phyloP scores from a whole-genome alignment of 2,888 invertebrate genomes.

The Tiliacea citrago region DNA sequence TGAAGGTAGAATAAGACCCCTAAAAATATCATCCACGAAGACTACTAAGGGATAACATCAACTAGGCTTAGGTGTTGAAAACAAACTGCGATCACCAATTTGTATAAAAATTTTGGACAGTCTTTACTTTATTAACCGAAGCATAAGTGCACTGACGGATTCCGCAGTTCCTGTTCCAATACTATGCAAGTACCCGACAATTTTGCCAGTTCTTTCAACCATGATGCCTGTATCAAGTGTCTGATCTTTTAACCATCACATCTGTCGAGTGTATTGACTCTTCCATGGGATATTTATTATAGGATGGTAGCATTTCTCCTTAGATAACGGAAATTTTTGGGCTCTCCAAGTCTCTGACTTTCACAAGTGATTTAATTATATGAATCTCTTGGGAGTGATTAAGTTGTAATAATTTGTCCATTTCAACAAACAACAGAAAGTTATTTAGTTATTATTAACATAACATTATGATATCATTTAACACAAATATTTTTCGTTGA shows the following conservation, averaged over 20 bases:
- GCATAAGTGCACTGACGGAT: not conserved
- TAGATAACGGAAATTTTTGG: slow-evolving; percentile 14
- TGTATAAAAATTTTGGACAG: not conserved
- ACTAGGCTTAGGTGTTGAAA: not conserved
- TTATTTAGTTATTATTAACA: slow-evolving; percentile 3
- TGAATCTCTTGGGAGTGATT: not conserved
- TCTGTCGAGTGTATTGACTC: slow-evolving; percentile 15
- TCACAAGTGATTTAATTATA: slow-evolving; percentile 14
- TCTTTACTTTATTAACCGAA: not conserved
- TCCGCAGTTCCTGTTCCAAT: not conserved
- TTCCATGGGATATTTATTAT: not conserved
- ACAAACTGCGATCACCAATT: not conserved
- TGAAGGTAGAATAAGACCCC: not conserved
- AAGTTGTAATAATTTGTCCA: not conserved
- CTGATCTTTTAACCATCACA: slow-evolving; percentile 5
- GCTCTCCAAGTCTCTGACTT: not conserved
- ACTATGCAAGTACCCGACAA: slow-evolving; percentile 9
- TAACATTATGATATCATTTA: slow-evolving; percentile 24
- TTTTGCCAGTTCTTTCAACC: slow-evolving; percentile 26
- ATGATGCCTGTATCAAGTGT: slow-evolving; percentile 32
- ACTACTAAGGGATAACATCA: not conserved
- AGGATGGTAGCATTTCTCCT: slow-evolving; percentile 10
- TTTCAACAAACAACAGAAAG: slow-evolving; percentile 9
- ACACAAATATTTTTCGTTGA: slow-evolving; percentile 26
- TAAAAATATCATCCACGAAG: not conserved